Percentiles rank a stretch among this genome's conserved stretches.
Conservation (phyloP, 64 coral and sea anemone species). For the Trachythela sp. region DNA sequence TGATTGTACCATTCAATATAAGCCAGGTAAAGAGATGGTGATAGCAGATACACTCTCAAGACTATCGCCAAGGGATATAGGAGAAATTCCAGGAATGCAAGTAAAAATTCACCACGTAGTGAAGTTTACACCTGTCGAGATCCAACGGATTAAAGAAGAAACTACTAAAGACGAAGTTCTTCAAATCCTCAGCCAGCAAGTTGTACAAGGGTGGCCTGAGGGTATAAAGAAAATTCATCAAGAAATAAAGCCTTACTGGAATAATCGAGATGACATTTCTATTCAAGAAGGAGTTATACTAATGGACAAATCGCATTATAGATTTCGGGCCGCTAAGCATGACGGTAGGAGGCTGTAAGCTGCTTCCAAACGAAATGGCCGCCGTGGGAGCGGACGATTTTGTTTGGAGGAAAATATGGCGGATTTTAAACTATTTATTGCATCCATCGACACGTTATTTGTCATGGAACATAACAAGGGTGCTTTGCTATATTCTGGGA, state of each 20-base stretch:
- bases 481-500: too few relatives aligned
- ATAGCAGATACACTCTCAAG: constrained; percentile 34
- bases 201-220: constrained; percentile 7
- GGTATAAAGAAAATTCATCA: not conserved
- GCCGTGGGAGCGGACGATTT: too few relatives aligned
- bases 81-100: not conserved
- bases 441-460: too few relatives aligned
- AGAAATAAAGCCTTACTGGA: not conserved
- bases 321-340: too few relatives aligned
- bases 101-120: not conserved
- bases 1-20: constrained; percentile 18
- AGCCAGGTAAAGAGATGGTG: constrained; percentile 32
- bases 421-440: too few relatives aligned
- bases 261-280: constrained; percentile 1
- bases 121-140: not conserved
- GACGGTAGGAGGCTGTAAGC: too few relatives aligned
- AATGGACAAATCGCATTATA: too few relatives aligned
- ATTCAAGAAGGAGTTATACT: not conserved
- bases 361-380: too few relatives aligned
- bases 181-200: not conserved
- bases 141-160: not conserved
- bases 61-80: constrained; percentile 17
- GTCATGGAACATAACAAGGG: too few relatives aligned
- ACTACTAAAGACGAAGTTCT: not conserved
- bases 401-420: too few relatives aligned